A percentile compares a stretch with the other conserved stretches of the same genome.
phyloP scores from a whole-genome alignment of 1,140 invertebrate species.

The Manduca sexta region DNA sequence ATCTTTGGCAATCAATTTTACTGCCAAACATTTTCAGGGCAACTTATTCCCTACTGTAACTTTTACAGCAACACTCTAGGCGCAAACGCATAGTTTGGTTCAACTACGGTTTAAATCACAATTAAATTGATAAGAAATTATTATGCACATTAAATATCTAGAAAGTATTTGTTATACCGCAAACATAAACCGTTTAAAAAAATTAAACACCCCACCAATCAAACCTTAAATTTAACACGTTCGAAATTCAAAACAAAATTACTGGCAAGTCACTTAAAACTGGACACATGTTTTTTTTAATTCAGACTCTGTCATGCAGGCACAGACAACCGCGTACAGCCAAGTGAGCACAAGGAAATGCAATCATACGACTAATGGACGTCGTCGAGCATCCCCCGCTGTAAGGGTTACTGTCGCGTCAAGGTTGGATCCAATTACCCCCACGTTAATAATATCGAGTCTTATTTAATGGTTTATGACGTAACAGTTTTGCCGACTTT shows the following conservation, averaged over 20 bases:
- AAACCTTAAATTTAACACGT: slow-evolving; percentile 5
- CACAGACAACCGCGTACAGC: background rate
- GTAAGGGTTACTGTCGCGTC: slow-evolving; percentile 56
- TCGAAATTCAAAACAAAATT: background rate
- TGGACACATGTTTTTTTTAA: too few species aligned
- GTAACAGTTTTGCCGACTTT: background rate
- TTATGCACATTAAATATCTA: too few species aligned
- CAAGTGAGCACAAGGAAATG: slow-evolving; percentile 21
- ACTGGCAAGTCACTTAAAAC: background rate
- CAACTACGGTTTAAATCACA: too few species aligned
- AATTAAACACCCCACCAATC: too few species aligned
- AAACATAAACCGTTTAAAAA: too few species aligned
- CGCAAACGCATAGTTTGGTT: too few species aligned
- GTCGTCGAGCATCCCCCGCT: slow-evolving; percentile 32
- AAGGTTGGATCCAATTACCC: slow-evolving; percentile 70
- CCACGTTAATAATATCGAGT: slow-evolving; percentile 40
- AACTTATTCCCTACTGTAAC: too few species aligned
- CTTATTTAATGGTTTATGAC: slow-evolving; percentile 1
- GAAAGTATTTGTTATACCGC: too few species aligned
- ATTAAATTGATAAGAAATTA: too few species aligned
- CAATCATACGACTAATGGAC: slow-evolving; percentile 39
- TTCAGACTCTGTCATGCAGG: background rate
- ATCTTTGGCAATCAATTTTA: slow-evolving; percentile 57
- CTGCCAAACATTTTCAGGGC: slow-evolving; percentile 50
- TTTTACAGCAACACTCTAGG: too few species aligned